Evolutionary conservation across 2,888 invertebrate genomes (phyloP).

Genomic region (Oxyteleia sp.): DNA sequence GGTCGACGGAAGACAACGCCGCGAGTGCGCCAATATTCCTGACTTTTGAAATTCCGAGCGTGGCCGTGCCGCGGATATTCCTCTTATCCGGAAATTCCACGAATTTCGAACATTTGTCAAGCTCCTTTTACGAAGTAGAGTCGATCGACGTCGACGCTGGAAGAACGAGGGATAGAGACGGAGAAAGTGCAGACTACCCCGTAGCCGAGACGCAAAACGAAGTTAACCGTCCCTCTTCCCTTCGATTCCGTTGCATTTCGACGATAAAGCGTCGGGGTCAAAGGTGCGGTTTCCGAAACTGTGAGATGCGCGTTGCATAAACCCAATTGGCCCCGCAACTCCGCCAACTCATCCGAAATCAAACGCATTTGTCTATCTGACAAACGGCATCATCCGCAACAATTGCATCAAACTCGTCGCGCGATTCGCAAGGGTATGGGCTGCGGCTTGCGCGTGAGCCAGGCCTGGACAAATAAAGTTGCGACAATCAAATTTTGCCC

Average conservation of each 20-base stretch:
- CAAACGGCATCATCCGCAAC: constrained; percentile 53
- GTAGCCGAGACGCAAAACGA: constrained; percentile 34
- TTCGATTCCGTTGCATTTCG: constrained; percentile 32
- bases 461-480: constrained; percentile 21
- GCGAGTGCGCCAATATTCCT: constrained; percentile 25
- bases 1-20: constrained; percentile 22
- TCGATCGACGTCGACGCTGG: constrained; percentile 41
- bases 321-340: constrained; percentile 51
- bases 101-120: constrained; percentile 68
- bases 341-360: constrained; percentile 55
- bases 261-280: constrained; percentile 55
- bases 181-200: not conserved
- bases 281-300: constrained; percentile 56
- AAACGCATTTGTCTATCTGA: constrained; percentile 62
- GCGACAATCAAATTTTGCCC: constrained; percentile 9
- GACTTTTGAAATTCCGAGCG: constrained; percentile 59
- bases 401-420: constrained; percentile 55
- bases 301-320: constrained; percentile 38
- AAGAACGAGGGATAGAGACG: not conserved
- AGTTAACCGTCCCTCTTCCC: constrained; percentile 38
- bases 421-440: not conserved
- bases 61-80: constrained; percentile 23
- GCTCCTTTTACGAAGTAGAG: constrained; percentile 54
- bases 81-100: constrained; percentile 58
- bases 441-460: constrained; percentile 4